Base-by-base conservation (phyloP, 2,113 vertebrate species). In the Asarcornis scutulata region DNA sequence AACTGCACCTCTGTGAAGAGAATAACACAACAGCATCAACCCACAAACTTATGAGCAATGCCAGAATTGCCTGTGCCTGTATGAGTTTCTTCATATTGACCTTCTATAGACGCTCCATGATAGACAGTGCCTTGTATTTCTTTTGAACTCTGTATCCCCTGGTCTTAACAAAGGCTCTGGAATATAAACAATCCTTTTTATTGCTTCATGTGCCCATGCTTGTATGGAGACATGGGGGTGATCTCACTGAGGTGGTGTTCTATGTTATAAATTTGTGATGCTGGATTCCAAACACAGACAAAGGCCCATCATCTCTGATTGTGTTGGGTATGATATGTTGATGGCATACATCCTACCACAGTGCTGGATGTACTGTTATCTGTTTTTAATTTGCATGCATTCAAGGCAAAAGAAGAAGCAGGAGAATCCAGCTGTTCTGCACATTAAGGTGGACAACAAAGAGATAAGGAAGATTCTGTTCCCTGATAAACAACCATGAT, bases 161-260 rank as follows among this genome's bases (percentile, higher is more conserved):
- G 40, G 22, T 23, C 26, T 63, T 46, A 25, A 34, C 20, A 58
- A 60, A 78, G 7, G 13, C 59, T 76, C 9, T 25, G 68, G 36
- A 83, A 48, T 23, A 48, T 25, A 22, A 59, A 17, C 4, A 1
- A 26, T 50, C 26, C 25, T 69, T 15, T 31, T 31, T 4, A 36
- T 36, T 29, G 69, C 55, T 38, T 83, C 23, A 1, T 0, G 7
- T 77, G 42, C 32, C 60, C 9, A 1, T 42, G 25, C 46, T 13
- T 46, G 4, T 34, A 12, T 1, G 1, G 7, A 59, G 27, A 31
- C 42, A 14, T 5, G 5, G 12, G 14, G 42, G 9, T 36, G 8
- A 9, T 48, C 18, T 63, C 73, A 31, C 48, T 25, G 46, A 68
- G 48, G 21, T 81, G 82, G 52, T 1, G 1, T 85, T 22, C 38